Percentiles rank a stretch among this genome's conserved stretches.
Conservation (phyloP, 2,113 vertebrate genomes). For the Dicerorhinus sumatrensis region DNA sequence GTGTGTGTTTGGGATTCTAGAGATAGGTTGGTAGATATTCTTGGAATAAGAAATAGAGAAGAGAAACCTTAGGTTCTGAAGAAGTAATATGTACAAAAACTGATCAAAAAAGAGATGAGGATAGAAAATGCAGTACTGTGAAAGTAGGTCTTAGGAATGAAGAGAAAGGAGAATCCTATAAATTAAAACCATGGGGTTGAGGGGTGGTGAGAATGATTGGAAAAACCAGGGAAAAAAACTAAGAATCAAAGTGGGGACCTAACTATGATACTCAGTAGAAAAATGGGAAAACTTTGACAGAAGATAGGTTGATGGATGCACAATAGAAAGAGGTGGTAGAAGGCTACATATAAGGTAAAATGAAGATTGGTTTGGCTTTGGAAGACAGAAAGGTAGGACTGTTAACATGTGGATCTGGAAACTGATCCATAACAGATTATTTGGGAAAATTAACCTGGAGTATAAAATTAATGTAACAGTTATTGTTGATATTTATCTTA, state of each 20-base stretch:
- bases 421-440: slow-evolving; percentile 47
- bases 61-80: slow-evolving; percentile 15
- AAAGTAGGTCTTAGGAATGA: not conserved
- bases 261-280: not conserved
- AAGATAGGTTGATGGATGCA: not conserved
- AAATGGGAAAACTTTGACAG: slow-evolving; percentile 15
- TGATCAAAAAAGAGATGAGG: not conserved
- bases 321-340: not conserved
- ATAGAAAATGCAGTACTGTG: not conserved
- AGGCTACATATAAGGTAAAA: slow-evolving; percentile 6
- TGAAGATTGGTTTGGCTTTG: slow-evolving; percentile 22
- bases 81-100: not conserved
- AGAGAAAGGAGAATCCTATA: slow-evolving; percentile 19
- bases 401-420: slow-evolving; percentile 34
- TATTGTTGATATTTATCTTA: slow-evolving; percentile 16
- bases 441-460: slow-evolving; percentile 30
- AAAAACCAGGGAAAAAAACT: not conserved
- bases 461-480: slow-evolving; percentile 32
- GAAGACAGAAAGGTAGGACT: slow-evolving; percentile 29
- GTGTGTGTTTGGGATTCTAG: not conserved
- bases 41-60: not conserved
- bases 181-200: not conserved
- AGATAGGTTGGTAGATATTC: slow-evolving; percentile 2
- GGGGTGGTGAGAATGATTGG: not conserved
- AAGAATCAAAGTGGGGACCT: slow-evolving; percentile 14